Evolutionary conservation across 2,888 invertebrate genomes (phyloP), one percentile per base, ranked within the genome.

Genomic region (Rotaria sp.): DNA sequence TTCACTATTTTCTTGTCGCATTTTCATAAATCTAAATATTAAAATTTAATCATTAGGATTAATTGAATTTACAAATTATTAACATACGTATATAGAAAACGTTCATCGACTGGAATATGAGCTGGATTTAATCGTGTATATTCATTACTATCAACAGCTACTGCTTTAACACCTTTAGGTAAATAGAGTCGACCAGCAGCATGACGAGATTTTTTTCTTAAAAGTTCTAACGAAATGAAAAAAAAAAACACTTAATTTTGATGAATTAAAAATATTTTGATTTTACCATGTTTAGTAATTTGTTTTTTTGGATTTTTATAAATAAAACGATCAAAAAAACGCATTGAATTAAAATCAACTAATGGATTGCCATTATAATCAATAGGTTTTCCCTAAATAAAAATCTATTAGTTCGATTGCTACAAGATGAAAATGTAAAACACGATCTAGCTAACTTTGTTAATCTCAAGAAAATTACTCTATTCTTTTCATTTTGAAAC

Each of bases 281-380:
- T 74, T n/a, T 75, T 74, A 75, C 85, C 87, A 88, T 88, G 87
- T 89, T 89, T 87, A 50, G 86, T 84, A 38, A 88, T 88, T 75
- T 87, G 87, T 87, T 91, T 91, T 89, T 93, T 93, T 11, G 93
- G 93, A 92, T 99, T 99, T 90, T 96, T 95, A 91, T 96, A 97
- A 21, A 96, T 96, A 91, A 97, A 98, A 80, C 97, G 93, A 89
- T 99, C 97, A 84, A 99, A 92, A 91, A 99, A 99, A 85, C 95
- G 93, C 85, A 96, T 94, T 57, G 96, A 92, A 0, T 95, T 94
- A 90, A 97, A 96, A 91, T 99, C 98, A 89, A 95, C 94, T 5
- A 99, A 92, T 0, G 98, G 97, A 91, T 99, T 96, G 0, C 98
- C 97, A 87, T 94, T 93, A 91, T 98, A 98, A 57, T 93, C 93